These are phyloP conservation scores for Pemphigus obesinymphae DNA, from an alignment of 1,140 invertebrate genomes.

Conservation along the genomic window DNA sequence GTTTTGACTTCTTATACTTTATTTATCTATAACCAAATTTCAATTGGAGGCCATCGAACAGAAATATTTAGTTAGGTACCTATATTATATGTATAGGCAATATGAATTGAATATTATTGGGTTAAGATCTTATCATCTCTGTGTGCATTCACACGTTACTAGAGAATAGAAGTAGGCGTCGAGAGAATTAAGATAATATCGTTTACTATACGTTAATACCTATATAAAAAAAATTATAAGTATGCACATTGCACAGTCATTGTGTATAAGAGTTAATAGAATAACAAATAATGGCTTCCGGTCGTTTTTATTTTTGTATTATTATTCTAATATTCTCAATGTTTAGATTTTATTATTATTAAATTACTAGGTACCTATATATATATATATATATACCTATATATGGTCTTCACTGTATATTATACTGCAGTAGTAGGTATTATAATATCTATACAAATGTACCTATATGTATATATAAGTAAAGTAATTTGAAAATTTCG, in stretches of 20 bases:
- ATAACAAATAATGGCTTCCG: background rate
- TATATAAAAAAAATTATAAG: background rate
- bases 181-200: constrained; percentile 8
- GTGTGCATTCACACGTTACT: background rate
- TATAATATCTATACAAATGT: too few species aligned
- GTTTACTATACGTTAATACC: background rate
- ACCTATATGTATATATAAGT: too few species aligned
- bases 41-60: too few species aligned
- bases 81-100: too few species aligned
- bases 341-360: background rate
- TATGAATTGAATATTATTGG: background rate
- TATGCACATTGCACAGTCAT: background rate
- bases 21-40: too few species aligned
- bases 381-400: too few species aligned
- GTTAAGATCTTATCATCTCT: background rate
- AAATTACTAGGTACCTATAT: background rate
- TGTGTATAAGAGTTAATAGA: background rate
- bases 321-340: background rate
- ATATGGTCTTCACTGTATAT: too few species aligned
- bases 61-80: too few species aligned
- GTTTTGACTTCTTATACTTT: too few species aligned
- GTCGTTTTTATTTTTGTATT: background rate
- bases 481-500: too few species aligned
- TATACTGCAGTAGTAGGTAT: too few species aligned
- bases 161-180: background rate